Evolutionary conservation across 2,113 vertebrate genomes (phyloP).

Genomic region (Falcunculus frontatus): DNA sequence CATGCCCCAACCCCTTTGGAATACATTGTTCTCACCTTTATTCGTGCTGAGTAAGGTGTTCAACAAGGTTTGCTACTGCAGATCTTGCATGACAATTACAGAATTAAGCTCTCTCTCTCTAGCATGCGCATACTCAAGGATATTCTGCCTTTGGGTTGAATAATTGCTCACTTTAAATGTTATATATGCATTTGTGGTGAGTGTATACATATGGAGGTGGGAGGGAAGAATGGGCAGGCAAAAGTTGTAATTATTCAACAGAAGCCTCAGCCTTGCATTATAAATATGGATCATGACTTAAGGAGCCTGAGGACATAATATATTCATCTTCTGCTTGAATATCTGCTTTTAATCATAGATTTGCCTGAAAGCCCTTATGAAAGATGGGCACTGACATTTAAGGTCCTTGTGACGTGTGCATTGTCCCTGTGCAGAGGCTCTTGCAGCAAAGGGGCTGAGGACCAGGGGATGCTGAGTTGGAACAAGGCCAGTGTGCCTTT

Average conservation of each 20-base stretch:
- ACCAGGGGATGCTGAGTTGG: background rate
- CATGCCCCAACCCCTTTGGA: background rate
- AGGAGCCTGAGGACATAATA: constrained; percentile 22
- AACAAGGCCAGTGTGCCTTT: background rate
- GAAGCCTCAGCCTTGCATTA: constrained; percentile 23
- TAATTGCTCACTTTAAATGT: constrained; percentile 46
- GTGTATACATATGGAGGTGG: background rate
- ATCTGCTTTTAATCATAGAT: constrained; percentile 13
- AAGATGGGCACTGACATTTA: constrained; percentile 30
- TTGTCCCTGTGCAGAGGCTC: background rate
- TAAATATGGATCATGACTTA: constrained; percentile 67
- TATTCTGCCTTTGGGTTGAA: constrained; percentile 29
- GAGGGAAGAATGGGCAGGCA: background rate
- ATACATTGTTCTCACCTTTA: background rate
- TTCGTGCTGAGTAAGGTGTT: background rate
- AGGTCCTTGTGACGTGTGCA: background rate
- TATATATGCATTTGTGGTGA: background rate
- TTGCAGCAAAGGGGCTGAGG: background rate
- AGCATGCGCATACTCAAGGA: background rate
- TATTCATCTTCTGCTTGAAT: constrained; percentile 52
- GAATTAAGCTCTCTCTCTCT: background rate
- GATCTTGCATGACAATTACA: background rate
- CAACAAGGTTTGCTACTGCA: background rate
- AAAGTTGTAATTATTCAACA: constrained; percentile 25
- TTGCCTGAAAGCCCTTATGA: background rate